phyloP scores from a whole-genome alignment of 2,888 invertebrate genomes.

The Fragum fragum region DNA sequence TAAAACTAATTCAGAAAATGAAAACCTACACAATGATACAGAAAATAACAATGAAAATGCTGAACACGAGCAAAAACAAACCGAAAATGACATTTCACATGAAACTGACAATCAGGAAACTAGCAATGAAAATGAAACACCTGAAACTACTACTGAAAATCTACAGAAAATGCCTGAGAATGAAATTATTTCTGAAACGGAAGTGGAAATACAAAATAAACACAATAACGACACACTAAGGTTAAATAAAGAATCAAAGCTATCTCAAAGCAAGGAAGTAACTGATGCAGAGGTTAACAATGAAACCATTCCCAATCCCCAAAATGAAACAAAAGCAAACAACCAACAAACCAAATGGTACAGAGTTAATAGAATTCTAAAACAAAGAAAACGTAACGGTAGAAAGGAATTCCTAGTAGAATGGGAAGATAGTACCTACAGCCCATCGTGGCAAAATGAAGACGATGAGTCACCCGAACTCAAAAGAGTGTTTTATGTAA shows the following conservation, averaged over 20 bases:
- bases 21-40: not conserved
- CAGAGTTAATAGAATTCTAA: conserved; percentile 29
- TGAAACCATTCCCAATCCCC: not conserved
- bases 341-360: conserved; percentile 23
- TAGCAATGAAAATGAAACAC: not conserved
- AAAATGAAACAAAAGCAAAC: not conserved
- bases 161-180: too few relatives aligned
- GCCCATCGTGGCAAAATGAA: conserved; percentile 23
- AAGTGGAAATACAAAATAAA: not conserved
- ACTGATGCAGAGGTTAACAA: not conserved
- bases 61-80: not conserved
- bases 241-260: not conserved
- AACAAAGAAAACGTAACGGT: conserved; percentile 10
- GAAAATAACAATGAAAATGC: not conserved
- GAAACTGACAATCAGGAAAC: conserved; percentile 1
- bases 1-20: not conserved
- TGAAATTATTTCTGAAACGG: too few relatives aligned
- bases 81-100: not conserved
- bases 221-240: not conserved
- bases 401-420: conserved; percentile 23
- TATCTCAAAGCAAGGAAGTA: not conserved
- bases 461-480: conserved; percentile 29
- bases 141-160: too few relatives aligned
- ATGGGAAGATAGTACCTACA: conserved; percentile 18
- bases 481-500: too few relatives aligned